Percentiles rank a stretch among this genome's conserved stretches.
phyloP scores from a whole-genome alignment of 2,113 vertebrate genomes.

The Gobius niger region DNA sequence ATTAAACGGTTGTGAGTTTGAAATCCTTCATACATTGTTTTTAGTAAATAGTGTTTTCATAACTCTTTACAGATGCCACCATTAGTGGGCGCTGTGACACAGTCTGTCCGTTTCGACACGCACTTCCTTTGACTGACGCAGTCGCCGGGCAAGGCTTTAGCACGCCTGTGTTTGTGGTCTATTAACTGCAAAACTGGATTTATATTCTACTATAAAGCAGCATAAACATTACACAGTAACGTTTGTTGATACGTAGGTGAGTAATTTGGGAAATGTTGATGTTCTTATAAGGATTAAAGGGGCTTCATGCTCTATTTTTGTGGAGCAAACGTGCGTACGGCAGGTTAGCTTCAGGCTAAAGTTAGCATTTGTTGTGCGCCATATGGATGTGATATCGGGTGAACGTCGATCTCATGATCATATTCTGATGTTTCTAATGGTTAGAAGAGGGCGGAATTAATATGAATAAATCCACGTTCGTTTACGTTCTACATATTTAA shows the following conservation, averaged over 20 bases:
- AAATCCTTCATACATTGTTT: background rate
- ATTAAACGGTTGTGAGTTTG: too few species aligned
- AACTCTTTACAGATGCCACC: background rate
- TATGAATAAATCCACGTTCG: too few species aligned
- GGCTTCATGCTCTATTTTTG: background rate
- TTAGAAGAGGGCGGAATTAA: too few species aligned
- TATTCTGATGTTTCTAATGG: too few species aligned
- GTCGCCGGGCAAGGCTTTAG: slow-evolving; percentile 23
- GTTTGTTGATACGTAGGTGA: slow-evolving; percentile 57
- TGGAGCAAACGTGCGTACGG: slow-evolving; percentile 17
- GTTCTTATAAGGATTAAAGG: fast-evolving
- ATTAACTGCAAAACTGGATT: slow-evolving; percentile 67
- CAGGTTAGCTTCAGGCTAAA: slow-evolving; percentile 14
- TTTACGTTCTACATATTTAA: too few species aligned
- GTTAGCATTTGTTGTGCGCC: slow-evolving; percentile 33
- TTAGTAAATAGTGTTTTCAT: background rate
- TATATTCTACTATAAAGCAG: slow-evolving; percentile 9
- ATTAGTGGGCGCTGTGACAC: slow-evolving; percentile 6
- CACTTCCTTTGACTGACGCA: slow-evolving; percentile 62
- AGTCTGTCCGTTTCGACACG: background rate
- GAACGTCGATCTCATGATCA: background rate
- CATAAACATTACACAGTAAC: background rate
- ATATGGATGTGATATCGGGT: slow-evolving; percentile 1
- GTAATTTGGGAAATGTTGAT: background rate
- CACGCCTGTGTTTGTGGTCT: slow-evolving; percentile 47